Base-by-base conservation (phyloP, 2,797 vertebrate genomes). In the Triplophysa bombifrons region DNA sequence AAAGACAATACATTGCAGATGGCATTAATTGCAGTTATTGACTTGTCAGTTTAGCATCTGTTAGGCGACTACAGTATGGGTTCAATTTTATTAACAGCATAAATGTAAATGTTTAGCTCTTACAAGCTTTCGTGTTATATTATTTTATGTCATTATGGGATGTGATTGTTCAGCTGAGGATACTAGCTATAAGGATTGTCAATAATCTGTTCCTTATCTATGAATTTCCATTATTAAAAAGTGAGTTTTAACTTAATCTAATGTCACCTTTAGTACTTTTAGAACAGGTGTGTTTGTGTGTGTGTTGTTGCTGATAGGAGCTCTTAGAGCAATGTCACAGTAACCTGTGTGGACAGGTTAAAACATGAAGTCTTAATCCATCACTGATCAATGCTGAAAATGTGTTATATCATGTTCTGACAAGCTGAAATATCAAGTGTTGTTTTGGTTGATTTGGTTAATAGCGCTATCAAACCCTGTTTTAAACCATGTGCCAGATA, bases 181-280 rank as follows among this genome's bases (percentile, higher is more conserved):
- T 81, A 73, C 22, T 30, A 67, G 61, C 61, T 51, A 53, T 72
- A 41, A 82, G 86, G 89, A 71, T 34, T 38, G 85, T 87, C 61
- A 80, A 81, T 75, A 84, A 84, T 75, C 86, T 90, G 86, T 87
- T 84, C 87, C 89, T 91, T 92, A 91, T 91, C 90, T 86, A 34
- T 87, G 89, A 90, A 90, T 87, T 87, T 89, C 90, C 87, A 80
- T 92, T 92, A 92, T 92, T 91, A 90, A 68, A 82, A 82, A 87
- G 87, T 90, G 90, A 92, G 89, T 92, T 77, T 78, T 89, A 87
- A 88, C 90, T 90, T 92, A 91, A 92, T 93, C 90, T 91, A 89
- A 88, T 87, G 83, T 89, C 89, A 87, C 61, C 75, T 72, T 78
- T n/a, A 20, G 4, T 14, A 16, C 38, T 41, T 55, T 16, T 6